Evolutionary conservation across 2,113 vertebrate genomes (phyloP), one percentile per base, ranked within the genome.

Genomic region (Scolopax mira): DNA sequence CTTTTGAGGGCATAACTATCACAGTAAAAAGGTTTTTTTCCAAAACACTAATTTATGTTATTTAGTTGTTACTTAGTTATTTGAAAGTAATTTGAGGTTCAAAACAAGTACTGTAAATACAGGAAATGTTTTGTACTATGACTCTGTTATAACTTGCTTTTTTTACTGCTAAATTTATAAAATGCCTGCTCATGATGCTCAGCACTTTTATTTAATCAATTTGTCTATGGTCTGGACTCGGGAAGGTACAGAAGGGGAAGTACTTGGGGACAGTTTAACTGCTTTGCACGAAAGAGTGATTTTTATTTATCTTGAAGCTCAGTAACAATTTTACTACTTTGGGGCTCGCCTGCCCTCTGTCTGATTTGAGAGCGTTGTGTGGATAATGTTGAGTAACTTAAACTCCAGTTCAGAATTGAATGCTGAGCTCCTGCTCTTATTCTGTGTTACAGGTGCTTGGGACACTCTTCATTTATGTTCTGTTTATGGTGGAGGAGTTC

Each of bases 401-500:
- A 55, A 39, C 30, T 72, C 24, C 85, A 42, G 21, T 46, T 81
- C 30, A 64, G 30, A 72, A 15, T 4, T 6, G 18, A 28, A 46
- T 37, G 35, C 64, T 67, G 69, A 88, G 64, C 55, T 89, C 4
- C 2, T 23, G 30, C 9, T 81, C 35, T 58, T 39, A 21, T 28
- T 9, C 66, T 97, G 25, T 88, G 44, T 57, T 62, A 14, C 97
- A 99, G 99, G 99, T 99, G 51, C 98, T 99, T 33, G 98, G 99
- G 60, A 99, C 99, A 3, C 98, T 99, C 95, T 98, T 99, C 92
- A 99, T 99, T 98, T 99, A 99, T 52, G 98, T 99, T 81, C 98
- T 99, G 91, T 99, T 99, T 95, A 99, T 99, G 99, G 99, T 99
- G 97, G 99, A 99, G 91, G 99, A 99, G 96, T 98, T 99, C 94